A percentile compares a stretch with the other conserved stretches of the same genome.
Evolutionary conservation across 2,113 vertebrate species (phyloP).

Genomic region (Petrocephalus zakoni): DNA sequence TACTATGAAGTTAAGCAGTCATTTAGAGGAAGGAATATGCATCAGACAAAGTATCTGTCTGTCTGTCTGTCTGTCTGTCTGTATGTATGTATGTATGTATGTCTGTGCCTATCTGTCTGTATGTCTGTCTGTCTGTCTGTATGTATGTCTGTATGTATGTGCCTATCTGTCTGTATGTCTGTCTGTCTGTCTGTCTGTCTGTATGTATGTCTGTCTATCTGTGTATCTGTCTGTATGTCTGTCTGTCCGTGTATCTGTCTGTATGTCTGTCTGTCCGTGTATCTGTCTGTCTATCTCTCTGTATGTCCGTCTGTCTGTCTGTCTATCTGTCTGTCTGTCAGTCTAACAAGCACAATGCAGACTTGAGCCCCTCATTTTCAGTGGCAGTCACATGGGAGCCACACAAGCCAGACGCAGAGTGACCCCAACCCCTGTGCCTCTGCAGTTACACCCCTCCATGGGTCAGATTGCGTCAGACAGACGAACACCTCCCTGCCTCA

Average conservation of each 20-base stretch:
- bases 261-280: no score
- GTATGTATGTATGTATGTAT: neutral
- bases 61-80: neutral
- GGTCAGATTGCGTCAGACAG: neutral
- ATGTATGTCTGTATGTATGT: no score
- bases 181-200: no score
- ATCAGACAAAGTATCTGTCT: neutral
- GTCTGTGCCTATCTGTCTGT: neutral
- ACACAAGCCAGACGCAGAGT: neutral
- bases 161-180: no score
- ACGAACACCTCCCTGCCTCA: neutral
- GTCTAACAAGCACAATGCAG: neutral
- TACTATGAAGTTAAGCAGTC: slow-evolving; percentile 5
- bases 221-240: no score
- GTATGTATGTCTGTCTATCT: no score
- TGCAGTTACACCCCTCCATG: neutral
- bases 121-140: neutral
- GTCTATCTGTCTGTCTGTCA: no score
- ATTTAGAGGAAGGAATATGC: neutral
- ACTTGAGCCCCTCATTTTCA: neutral
- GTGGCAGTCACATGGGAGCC: neutral
- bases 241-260: no score
- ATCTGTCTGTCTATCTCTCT: no score
- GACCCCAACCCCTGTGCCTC: neutral
- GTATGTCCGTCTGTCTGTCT: no score